Evolutionary conservation across 2,888 invertebrate species (phyloP).

Genomic region (Athalia circularis): DNA sequence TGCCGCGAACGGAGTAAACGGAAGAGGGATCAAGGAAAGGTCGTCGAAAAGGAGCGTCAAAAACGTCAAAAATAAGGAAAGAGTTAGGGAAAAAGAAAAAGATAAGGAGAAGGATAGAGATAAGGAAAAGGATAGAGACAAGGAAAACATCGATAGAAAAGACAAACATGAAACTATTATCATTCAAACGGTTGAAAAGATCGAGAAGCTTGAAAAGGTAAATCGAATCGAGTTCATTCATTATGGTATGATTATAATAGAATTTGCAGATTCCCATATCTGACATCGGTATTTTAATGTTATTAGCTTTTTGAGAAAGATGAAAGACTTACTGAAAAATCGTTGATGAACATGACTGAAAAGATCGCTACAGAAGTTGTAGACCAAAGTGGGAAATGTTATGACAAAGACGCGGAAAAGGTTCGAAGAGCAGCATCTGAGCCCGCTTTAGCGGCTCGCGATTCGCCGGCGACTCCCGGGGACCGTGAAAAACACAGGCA

Average conservation of each 20-base stretch:
- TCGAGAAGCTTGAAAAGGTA: constrained; percentile 56
- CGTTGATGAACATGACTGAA: constrained; percentile 48
- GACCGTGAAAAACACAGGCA: constrained; percentile 62
- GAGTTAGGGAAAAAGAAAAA: constrained; percentile 56
- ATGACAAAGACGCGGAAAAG: constrained; percentile 59
- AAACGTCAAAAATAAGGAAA: constrained; percentile 51
- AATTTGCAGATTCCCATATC: no score
- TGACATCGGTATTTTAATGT: not conserved
- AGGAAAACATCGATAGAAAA: constrained; percentile 57
- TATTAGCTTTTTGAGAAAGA: constrained; percentile 55
- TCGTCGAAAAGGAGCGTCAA: constrained; percentile 62
- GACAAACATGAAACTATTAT: constrained; percentile 57
- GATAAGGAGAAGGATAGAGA: constrained; percentile 50
- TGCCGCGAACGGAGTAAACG: constrained; percentile 45
- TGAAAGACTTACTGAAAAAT: constrained; percentile 45
- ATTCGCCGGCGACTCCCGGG: constrained; percentile 65
- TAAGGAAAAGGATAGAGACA: constrained; percentile 57
- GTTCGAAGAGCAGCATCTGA: constrained; percentile 76
- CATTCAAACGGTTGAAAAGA: constrained; percentile 57
- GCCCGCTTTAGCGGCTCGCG: constrained; percentile 76
- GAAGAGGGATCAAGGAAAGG: constrained; percentile 56
- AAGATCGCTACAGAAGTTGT: constrained; percentile 49
- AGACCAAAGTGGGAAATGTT: constrained; percentile 37
- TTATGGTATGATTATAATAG: not conserved
- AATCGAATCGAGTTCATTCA: not conserved